A percentile compares a stretch with the other conserved stretches of the same genome.
phyloP scores from a whole-genome alignment of 2,888 invertebrate genomes.

The Clanis bilineata region DNA sequence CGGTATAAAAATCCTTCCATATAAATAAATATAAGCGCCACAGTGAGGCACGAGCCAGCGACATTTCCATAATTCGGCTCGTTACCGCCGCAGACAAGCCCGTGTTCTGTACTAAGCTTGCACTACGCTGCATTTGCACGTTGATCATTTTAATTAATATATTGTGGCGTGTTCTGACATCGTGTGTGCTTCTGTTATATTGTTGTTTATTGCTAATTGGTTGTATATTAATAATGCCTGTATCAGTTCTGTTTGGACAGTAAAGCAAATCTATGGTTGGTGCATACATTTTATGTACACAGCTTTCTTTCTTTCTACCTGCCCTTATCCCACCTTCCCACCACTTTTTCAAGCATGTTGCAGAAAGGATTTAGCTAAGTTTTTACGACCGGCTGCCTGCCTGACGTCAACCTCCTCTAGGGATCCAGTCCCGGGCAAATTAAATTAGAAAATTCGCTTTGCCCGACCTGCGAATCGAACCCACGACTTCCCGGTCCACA shows the following conservation, averaged over 20 bases:
- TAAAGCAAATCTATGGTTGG: no score
- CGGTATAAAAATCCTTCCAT: conserved; percentile 50
- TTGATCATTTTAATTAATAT: conserved; percentile 10
- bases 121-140: conserved; percentile 8
- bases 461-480: no score
- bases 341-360: no score
- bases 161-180: background rate
- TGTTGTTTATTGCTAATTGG: background rate
- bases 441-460: no score
- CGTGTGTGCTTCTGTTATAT: background rate
- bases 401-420: no score
- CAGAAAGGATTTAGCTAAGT: no score
- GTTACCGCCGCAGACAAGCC: conserved; percentile 47
- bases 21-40: conserved; percentile 50
- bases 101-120: conserved; percentile 30
- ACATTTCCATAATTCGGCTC: conserved; percentile 72
- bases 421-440: no score
- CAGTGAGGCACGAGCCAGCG: conserved; percentile 34
- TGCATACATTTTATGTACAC: no score
- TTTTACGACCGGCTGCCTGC: no score
- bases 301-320: no score
- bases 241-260: background rate
- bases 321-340: no score
- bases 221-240: background rate
- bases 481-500: no score